Base-by-base conservation (phyloP, 2,113 vertebrate species). In the Lagenorhynchus albirostris region DNA sequence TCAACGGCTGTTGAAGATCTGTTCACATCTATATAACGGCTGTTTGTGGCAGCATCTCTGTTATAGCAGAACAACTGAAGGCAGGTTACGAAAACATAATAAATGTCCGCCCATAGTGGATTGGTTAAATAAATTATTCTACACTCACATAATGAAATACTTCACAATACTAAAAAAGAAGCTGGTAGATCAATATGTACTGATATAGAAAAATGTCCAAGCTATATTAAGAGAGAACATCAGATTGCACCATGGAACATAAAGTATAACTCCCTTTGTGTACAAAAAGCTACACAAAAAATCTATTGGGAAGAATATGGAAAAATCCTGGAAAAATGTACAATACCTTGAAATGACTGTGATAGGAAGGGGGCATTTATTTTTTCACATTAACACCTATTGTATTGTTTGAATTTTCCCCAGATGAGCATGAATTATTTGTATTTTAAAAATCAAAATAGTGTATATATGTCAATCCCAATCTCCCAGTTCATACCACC, bases 111-210 rank as follows among this genome's bases (percentile, higher is more conserved):
- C 15, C 44, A 25, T 79, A 53, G 58, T 74, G 58, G 23, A 60
- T 9, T 84, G 50, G 31, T 83, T 86, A 96, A 89, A 47, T 67
- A 92, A 83, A 95, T 87, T 92, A 90, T 53, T 41, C 70, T 79
- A 74, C 18, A 76, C 70, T 93, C 67, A 63, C 4, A 12, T 68
- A 91, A 85, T 93, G 62, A 85, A 96, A 86, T 80, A 79, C n/a
- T 96, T 92, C 31, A 17, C 2, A 89, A 36, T 65, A n/a, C 25
- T 86, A 67, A 70, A 80, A 85, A 86, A 44, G 36, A 96, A 26
- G n/a, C 71, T 29, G 17, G 25, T 58, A 55, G 65, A 68, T 81
- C 63, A 95, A n/a, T 88, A 55, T 15, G 13, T n/a, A 89, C 58
- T 44, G 17, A 89, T 80, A 83, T 0, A 81, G 44, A 90, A 91